phyloP scores from a whole-genome alignment of 2,113 vertebrate genomes.

The Rhinogobius similis region DNA sequence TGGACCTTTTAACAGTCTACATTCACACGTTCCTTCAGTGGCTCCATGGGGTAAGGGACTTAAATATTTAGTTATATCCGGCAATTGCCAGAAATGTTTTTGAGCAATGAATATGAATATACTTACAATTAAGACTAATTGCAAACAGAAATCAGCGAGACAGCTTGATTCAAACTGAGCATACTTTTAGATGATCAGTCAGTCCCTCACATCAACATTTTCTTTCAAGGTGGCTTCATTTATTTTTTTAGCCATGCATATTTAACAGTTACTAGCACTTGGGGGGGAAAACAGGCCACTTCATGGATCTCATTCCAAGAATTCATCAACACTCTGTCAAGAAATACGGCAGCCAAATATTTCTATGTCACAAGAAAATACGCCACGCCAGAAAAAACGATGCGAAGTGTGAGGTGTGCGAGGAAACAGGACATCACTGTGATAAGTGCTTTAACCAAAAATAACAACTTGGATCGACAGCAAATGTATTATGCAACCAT shows the following conservation, averaged over 20 bases:
- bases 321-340: constrained; percentile 68
- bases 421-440: constrained; percentile 37
- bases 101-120: neutral
- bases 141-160: constrained; percentile 12
- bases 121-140: neutral
- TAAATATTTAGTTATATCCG: neutral
- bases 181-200: constrained; percentile 55
- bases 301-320: constrained; percentile 66
- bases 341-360: constrained; percentile 63
- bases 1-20: no score
- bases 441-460: constrained; percentile 35
- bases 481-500: constrained; percentile 22
- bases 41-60: neutral
- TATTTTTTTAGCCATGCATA: constrained; percentile 69
- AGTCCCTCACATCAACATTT: constrained; percentile 62
- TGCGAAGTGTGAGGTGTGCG: constrained; percentile 11
- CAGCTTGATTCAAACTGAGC: constrained; percentile 52
- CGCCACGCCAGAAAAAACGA: constrained; percentile 12
- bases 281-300: constrained; percentile 59
- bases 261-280: constrained; percentile 65
- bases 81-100: neutral
- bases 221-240: constrained; percentile 63
- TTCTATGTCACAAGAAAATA: constrained; percentile 55
- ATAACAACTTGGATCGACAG: constrained; percentile 18
- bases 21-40: neutral